A percentile compares a stretch with the other conserved stretches of the same genome.
Conservation (phyloP, 2,888 invertebrate species). For the Hemaris fuciformis region DNA sequence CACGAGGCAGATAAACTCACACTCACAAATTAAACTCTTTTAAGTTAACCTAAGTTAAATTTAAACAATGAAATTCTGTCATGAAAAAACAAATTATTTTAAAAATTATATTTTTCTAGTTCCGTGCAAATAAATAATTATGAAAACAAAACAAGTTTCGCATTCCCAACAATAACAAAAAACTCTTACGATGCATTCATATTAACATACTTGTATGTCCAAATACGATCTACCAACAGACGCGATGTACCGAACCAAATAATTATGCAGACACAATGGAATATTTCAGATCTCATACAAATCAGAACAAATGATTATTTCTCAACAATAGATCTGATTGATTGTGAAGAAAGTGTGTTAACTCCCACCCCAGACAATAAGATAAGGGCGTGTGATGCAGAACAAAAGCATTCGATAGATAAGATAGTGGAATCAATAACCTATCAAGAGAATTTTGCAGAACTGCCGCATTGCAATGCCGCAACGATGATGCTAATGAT, state of each 20-base stretch:
- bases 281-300: background rate
- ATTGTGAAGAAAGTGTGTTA: conserved; percentile 8
- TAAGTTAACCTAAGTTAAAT: too few species aligned
- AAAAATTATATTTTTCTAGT: too few species aligned
- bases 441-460: too few species aligned
- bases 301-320: conserved; percentile 1
- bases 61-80: too few species aligned
- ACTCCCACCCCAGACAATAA: background rate
- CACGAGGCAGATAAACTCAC: too few species aligned
- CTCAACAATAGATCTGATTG: background rate
- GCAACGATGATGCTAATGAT: too few species aligned
- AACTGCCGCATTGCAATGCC: too few species aligned
- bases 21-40: too few species aligned
- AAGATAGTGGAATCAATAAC: conserved; percentile 27
- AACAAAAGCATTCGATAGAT: conserved; percentile 20
- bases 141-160: too few species aligned
- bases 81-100: too few species aligned
- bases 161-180: background rate
- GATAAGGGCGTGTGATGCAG: conserved; percentile 9
- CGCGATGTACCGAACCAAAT: background rate
- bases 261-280: conserved; percentile 1
- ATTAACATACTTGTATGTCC: background rate
- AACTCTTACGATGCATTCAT: background rate
- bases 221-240: background rate
- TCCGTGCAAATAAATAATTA: too few species aligned